Conservation (phyloP, 2,888 invertebrate genomes). For the Amiota mariae region DNA sequence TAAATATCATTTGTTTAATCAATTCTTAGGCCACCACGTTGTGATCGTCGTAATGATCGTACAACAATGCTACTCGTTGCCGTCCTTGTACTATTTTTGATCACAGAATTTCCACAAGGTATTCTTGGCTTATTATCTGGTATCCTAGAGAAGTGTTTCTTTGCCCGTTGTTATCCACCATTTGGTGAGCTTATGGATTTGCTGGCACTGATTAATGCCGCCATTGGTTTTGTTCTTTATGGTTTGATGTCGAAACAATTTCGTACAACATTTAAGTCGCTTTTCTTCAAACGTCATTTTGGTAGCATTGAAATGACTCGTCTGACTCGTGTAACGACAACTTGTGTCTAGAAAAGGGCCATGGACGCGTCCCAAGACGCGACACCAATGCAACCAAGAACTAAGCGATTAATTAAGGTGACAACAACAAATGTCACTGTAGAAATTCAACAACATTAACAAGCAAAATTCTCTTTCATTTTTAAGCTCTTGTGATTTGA, state of each 20-base stretch:
- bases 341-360: constrained; percentile 65
- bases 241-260: constrained; percentile 96
- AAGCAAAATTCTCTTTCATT: too few relatives aligned
- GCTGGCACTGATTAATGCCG: constrained; percentile 90
- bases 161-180: constrained; percentile 84
- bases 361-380: not conserved
- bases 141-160: constrained; percentile 81
- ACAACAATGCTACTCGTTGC: constrained; percentile 93
- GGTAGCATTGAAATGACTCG: constrained; percentile 71
- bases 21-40: constrained; percentile 73
- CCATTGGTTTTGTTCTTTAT: constrained; percentile 94
- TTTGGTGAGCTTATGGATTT: constrained; percentile 93
- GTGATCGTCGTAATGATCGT: constrained; percentile 85
- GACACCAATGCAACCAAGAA: not conserved
- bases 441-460: too few relatives aligned
- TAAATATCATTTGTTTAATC: not conserved
- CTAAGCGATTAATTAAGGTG: too few relatives aligned
- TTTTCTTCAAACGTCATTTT: constrained; percentile 83
- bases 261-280: constrained; percentile 81
- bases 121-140: constrained; percentile 83
- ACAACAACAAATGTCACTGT: too few relatives aligned
- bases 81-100: constrained; percentile 86
- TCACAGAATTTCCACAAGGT: constrained; percentile 92
- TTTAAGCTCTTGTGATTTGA: too few relatives aligned
- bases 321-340: constrained; percentile 70